Base-by-base conservation (phyloP, 2,113 vertebrate species). In the Abramis brama region DNA sequence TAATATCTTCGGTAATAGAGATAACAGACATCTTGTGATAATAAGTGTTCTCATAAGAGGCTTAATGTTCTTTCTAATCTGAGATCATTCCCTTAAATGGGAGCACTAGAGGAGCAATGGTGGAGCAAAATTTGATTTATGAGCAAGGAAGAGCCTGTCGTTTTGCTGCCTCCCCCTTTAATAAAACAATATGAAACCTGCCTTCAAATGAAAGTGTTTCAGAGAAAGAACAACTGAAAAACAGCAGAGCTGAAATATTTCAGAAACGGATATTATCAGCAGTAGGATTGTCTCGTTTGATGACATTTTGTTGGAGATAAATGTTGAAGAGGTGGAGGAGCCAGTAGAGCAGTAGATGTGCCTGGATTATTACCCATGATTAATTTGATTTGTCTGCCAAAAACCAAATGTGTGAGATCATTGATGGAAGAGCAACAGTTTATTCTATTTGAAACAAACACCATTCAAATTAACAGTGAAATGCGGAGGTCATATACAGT, bases 41-140 rank as follows among this genome's bases (percentile, higher is more conserved):
- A 85, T 79, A 85, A 27, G 66, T 86, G 77, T 73, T 80, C 50
- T 57, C 68, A 85, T 76, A 55, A 55, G 84, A 79, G 76, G 62
- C 66, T 71, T 57, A 85, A 85, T 85, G 84, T 79, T 85, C 43
- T 79, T 77, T 59, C 68, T 79, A 79, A 73, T 73, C 76, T 73
- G 77, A 80, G 68, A 80, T 70, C 39, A 19, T 85, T 79, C 45
- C 45, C 47, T 45, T 59, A 45, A 71, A 73, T 86, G 84, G 55
- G n/a, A 59, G 50, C 77, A 27, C 7, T 86, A 27, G 77, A 79
- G 60, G 62, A 85, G 30, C 84, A 27, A 27, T 66, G 21, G 45
- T 36, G 30, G 8, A 30, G 39, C 39, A 43, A 43, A 6, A 45
- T 59, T 80, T 47, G 62, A 71, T 78, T 43, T 80, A 80, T 86